Evolutionary conservation across 2,888 invertebrate genomes (phyloP).

Genomic region (Craniophora ligustri): DNA sequence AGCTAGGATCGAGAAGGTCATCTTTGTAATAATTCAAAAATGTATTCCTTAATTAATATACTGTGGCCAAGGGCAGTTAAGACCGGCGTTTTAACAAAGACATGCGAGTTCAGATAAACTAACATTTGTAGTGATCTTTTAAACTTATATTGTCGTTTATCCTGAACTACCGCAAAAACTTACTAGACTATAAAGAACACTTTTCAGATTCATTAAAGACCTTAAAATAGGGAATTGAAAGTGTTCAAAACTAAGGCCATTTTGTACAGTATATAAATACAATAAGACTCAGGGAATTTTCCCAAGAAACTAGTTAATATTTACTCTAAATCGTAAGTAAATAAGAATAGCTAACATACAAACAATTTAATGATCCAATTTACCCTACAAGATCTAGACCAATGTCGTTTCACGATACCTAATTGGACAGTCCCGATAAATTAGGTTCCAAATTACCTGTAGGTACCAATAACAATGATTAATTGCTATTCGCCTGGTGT

Average conservation of each 20-base stretch:
- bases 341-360: neutral
- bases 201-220: too few relatives aligned
- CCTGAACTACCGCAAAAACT: too few relatives aligned
- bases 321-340: too few relatives aligned
- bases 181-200: too few relatives aligned
- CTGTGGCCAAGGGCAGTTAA: neutral
- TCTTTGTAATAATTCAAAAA: slow-evolving; percentile 5
- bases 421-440: slow-evolving; percentile 29
- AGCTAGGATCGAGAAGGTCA: neutral
- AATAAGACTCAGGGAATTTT: too few relatives aligned
- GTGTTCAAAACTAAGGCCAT: too few relatives aligned
- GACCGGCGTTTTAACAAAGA: neutral
- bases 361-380: neutral
- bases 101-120: neutral
- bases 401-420: slow-evolving; percentile 6
- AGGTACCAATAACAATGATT: slow-evolving; percentile 1
- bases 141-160: too few relatives aligned
- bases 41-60: neutral
- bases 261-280: too few relatives aligned
- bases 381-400: slow-evolving; percentile 13
- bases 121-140: neutral
- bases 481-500: neutral
- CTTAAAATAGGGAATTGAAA: too few relatives aligned
- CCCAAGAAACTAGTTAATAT: neutral
- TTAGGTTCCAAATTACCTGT: slow-evolving; percentile 5